Base-by-base conservation (phyloP, 2,797 vertebrate genomes). In the Acridotheres tristis region DNA sequence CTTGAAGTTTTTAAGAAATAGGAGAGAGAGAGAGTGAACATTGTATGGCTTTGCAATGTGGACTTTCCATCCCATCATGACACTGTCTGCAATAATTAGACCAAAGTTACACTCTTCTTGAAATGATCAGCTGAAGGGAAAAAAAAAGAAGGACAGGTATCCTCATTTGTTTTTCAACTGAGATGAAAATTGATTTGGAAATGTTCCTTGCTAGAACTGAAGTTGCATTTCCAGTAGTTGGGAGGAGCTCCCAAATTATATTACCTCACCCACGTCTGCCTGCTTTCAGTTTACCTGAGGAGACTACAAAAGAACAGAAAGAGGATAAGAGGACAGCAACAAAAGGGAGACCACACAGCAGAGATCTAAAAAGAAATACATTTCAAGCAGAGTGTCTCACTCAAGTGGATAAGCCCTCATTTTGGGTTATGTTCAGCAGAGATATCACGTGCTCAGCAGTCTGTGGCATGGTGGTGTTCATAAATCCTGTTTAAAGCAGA, bases 161-260 rank as follows among this genome's bases (percentile, higher is more conserved):
- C 40, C 26, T 94, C 20, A 23, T 71, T 90, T 93, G 68, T 74
- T 94, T 96, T 92, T 92, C 69, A 81, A 17, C 38, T 84, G 72
- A 85, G 57, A 71, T 85, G 73, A 90, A 84, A 88, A 91, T 13
- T 72, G 72, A 36, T 88, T 94, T 93, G 65, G 65, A 94, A 95
- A 88, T 50, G 38, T 59, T 85, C 73, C 95, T 94, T 75, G 54
- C 58, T 93, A 82, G 45, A 81, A 81, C 71, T 84, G 38, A 59
- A 95, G 91, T 74, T 96, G 94, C 55, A 77, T 95, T 97, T 96
- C 95, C 90, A 88, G 93, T 94, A 79, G 59, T n/a, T 96, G 96
- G 96, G 96, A 97, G 92, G 91, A 86, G 93, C 81, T 96, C 89
- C 77, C 89, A 96, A 83, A 80, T 96, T 93, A 86, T 16, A 57